These are phyloP conservation scores for Alloscopus bannaensis DNA, from an alignment of 2,888 invertebrate genomes.

Conservation along the genomic window DNA sequence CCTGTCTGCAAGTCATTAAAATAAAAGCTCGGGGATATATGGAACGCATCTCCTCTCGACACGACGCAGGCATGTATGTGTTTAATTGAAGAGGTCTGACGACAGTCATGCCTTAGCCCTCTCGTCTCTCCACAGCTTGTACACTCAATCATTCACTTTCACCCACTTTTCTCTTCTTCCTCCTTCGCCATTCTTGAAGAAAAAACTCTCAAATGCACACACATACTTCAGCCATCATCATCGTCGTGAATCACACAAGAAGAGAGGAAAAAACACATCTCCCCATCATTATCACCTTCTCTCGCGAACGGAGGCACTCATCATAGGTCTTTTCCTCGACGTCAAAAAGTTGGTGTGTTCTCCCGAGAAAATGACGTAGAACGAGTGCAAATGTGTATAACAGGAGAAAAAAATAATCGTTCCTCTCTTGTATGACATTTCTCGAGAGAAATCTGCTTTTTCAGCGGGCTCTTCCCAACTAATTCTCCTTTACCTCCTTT, in stretches of 20 bases:
- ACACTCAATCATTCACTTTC: neutral
- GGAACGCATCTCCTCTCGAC: neutral
- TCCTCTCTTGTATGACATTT: too few relatives aligned
- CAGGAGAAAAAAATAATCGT: too few relatives aligned
- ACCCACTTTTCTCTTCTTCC: neutral
- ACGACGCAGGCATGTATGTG: neutral
- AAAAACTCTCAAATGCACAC: neutral
- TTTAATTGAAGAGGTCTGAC: constrained; percentile 27
- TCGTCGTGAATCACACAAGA: too few relatives aligned
- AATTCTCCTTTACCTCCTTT: constrained; percentile 15
- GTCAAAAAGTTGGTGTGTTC: too few relatives aligned
- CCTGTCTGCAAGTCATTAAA: constrained; percentile 19
- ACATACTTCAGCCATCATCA: too few relatives aligned
- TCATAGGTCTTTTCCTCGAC: too few relatives aligned
- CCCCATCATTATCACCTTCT: too few relatives aligned
- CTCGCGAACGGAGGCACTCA: too few relatives aligned
- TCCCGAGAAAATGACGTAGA: too few relatives aligned
- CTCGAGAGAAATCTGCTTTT: constrained; percentile 25
- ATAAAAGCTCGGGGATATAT: constrained; percentile 1
- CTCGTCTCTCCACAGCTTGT: neutral
- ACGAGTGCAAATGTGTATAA: too few relatives aligned
- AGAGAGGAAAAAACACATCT: too few relatives aligned
- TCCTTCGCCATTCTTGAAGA: too few relatives aligned
- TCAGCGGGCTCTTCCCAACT: constrained; percentile 12
- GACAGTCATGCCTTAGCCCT: neutral